Evolutionary conservation across 1,140 invertebrate species (phyloP), one percentile per base, ranked within the genome.

Genomic region (Sycophaga agraensis): DNA sequence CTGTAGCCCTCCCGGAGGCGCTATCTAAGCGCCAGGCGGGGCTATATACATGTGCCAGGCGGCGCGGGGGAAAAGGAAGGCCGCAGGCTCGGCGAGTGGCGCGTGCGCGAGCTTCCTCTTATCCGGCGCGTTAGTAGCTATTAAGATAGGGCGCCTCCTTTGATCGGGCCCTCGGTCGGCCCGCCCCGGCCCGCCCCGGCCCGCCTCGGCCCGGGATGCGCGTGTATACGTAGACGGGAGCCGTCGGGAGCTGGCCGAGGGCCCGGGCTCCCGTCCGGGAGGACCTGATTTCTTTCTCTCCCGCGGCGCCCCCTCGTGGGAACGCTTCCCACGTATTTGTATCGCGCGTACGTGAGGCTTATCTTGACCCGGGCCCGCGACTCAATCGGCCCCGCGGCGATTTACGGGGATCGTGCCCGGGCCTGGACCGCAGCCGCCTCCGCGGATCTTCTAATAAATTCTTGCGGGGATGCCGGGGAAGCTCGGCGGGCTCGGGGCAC

Each of bases 301-400:
- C 53, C 71, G 50, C 22, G 66, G n/a, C n/a, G n/a, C n/a, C n/a
- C n/a, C n/a, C n/a, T n/a, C n/a, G n/a, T n/a, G n/a, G 68, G 68
- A 66, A 65, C 70, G 53, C 70, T 72, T 69, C 64, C 66, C 71
- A 69, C 70, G 66, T 70, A 74, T 71, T 71, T 73, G 69, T 57
- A 19, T 42, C 26, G 16, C n/a, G 16, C 24, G 14, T 2, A 28
- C 4, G 11, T 1, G 14, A 8, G 11, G 39, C 63, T 70, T 68
- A 65, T 69, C 63, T 48, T 31, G 62, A 55, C 40, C 51, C 9
- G 9, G 22, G 0, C 26, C 24, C 65, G 64, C 43, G 21, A 45
- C n/a, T n/a, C n/a, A n/a, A 45, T 45, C n/a, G 31, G 37, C 28
- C 16, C 40, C 60, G 31, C 60, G 31, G 34, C 46, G 66, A 73